Evolutionary conservation across 37 sponge, comb jelly and placozoan species (phyloP), one percentile per base, ranked within the genome.

Genomic region (Cliona cf. orientalis): DNA sequence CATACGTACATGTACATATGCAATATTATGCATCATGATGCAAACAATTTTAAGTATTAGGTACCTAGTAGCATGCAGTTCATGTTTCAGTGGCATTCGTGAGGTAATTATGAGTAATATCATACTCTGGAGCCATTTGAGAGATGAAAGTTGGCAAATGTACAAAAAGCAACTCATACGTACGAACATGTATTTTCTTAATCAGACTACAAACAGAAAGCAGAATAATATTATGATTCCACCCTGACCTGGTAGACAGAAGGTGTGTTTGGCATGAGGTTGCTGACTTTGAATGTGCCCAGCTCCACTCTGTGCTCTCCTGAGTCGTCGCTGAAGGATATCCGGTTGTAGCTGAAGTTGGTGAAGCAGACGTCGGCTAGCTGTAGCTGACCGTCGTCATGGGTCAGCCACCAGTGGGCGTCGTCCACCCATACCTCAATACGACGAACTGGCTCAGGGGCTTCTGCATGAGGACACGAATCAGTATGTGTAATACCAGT

Each of bases 391-490:
- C 97, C 97, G 40, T 97, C 95, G 3, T 83, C 73, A 40, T 95
- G 95, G 43, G 84, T 83, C 39, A 94, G 74, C 42, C 69, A 58
- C 97, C 97, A 97, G 56, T 69, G 71, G 23, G 90, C 87, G 41
- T 94, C 92, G 34, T 91, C 97, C 58, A 97, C 58, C 95, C 94
- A 97, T 34, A 97, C 83, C 73, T 97, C 97, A 46, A 91, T 81
- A 59, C 95, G 78, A 14, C 74, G 77, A n/a, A 84, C 76, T 37
- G 91, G 84, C 21, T 87, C 87, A 41, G 84, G 53, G 17, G 44
- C n/a, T 9, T 28, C 69, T 66, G 39, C 62, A 41, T 22, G 25
- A 25, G 2, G 36, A 26, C 14, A 72, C 5, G 38, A 34, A 34
- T 7, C 2, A 69, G 12, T 21, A 22, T 22, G 68, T 3, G 35